phyloP scores from a whole-genome alignment of 2,113 vertebrate species.

The Lepisosteus oculatus region DNA sequence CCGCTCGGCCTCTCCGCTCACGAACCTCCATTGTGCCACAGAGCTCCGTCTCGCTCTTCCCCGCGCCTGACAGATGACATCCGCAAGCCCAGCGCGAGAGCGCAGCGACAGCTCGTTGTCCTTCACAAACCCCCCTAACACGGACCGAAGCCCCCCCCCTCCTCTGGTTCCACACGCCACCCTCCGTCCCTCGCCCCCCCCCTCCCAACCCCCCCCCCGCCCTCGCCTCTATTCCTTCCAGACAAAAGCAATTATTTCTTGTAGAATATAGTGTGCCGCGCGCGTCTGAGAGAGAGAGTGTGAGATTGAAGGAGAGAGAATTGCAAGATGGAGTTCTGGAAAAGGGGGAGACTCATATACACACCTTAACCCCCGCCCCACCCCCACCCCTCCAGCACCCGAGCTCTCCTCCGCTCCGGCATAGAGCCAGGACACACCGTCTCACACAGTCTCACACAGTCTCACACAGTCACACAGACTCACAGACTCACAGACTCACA shows the following conservation, averaged over 20 bases:
- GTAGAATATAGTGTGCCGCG: constrained; percentile 23
- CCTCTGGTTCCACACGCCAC: background rate
- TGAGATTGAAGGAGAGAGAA: constrained; percentile 73
- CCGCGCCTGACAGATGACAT: constrained; percentile 29
- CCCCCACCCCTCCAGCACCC: background rate
- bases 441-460: background rate
- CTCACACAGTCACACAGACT: background rate
- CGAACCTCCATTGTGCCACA: constrained; percentile 30
- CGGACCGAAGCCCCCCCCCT: background rate
- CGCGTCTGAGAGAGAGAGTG: constrained; percentile 47
- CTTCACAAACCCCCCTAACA: constrained; percentile 22
- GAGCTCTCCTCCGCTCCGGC: too few relatives aligned
- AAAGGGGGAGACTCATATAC: constrained; percentile 53
- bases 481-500: constrained; percentile 18
- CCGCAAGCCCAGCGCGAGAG: constrained; percentile 20
- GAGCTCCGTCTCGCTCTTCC: constrained; percentile 22
- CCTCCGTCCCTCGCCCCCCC: background rate
- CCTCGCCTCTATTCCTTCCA: background rate
- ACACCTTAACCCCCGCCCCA: constrained; percentile 28
- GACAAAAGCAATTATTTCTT: constrained; percentile 41
- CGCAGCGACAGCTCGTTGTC: constrained; percentile 24
- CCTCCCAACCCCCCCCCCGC: constrained; percentile 1
- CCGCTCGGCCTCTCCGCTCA: constrained; percentile 32
- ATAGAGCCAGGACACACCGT: background rate
- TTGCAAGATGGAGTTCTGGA: constrained; percentile 66